phyloP scores from a whole-genome alignment of 2,888 invertebrate genomes.

The Mayetiola destructor region DNA sequence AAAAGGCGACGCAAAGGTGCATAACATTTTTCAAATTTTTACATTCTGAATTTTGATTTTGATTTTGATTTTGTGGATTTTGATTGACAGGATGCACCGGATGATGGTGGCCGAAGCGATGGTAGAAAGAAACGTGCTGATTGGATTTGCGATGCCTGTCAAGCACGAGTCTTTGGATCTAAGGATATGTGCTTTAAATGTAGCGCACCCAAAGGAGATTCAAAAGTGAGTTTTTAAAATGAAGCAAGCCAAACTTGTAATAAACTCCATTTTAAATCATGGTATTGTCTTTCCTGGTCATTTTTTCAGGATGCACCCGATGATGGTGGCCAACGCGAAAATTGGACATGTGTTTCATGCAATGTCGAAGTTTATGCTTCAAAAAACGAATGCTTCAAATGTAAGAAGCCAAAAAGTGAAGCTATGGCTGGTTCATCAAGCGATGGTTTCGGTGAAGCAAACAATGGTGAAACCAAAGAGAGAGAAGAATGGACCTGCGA shows the following conservation, averaged over 20 bases:
- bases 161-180: neutral
- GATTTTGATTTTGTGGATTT: too few relatives aligned
- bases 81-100: conserved; percentile 11
- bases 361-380: neutral
- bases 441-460: too few relatives aligned
- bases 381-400: neutral
- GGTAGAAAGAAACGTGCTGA: neutral
- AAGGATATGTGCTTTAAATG: neutral
- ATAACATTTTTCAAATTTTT: too few relatives aligned
- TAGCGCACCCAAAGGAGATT: neutral
- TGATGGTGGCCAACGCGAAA: too few relatives aligned
- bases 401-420: neutral
- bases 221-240: too few relatives aligned
- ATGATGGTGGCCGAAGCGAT: neutral
- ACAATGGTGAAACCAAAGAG: too few relatives aligned
- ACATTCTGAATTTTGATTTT: too few relatives aligned
- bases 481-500: conserved; percentile 16
- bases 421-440: too few relatives aligned
- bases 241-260: too few relatives aligned
- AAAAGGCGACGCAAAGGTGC: conserved; percentile 5
- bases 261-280: too few relatives aligned
- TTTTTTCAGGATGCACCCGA: conserved; percentile 7
- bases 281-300: too few relatives aligned
- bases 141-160: neutral
- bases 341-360: neutral